A percentile compares a stretch with the other conserved stretches of the same genome.
These are phyloP conservation scores for Alca torda DNA, from an alignment of 2,797 vertebrate species.

Conservation along the genomic window DNA sequence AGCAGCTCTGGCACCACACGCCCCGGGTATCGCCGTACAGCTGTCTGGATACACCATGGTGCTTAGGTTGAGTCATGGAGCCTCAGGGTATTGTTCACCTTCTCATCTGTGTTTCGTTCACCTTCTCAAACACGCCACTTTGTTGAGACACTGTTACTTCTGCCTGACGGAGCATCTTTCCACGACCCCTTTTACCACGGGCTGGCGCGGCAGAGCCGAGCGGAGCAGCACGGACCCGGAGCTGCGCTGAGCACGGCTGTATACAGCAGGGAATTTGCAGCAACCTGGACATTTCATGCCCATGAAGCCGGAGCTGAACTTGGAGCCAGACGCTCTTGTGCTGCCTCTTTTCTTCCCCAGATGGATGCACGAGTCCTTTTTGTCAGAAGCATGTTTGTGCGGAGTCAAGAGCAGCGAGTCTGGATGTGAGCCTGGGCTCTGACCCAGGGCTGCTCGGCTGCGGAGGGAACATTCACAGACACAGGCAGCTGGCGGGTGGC, in stretches of 20 bases:
- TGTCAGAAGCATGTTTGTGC: not conserved
- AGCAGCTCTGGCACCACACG: accelerated
- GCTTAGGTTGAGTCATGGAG: accelerated
- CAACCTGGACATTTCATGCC: accelerated
- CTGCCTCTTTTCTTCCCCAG: not conserved
- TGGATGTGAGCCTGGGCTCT: not conserved
- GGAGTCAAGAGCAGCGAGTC: not conserved
- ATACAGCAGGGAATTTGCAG: not conserved
- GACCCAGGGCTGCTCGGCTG: not conserved
- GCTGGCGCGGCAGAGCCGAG: not conserved
- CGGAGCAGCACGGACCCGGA: not conserved
- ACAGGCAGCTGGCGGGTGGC: not conserved
- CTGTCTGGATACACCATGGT: accelerated
- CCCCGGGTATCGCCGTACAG: accelerated
- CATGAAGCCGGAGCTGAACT: accelerated
- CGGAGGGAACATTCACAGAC: not conserved
- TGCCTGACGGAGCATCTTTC: not conserved
- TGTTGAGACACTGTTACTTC: accelerated
- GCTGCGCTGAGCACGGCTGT: not conserved
- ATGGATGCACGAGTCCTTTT: not conserved
- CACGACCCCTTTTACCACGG: not conserved
- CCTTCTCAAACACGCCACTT: not conserved
- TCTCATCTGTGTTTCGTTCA: accelerated
- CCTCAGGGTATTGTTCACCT: not conserved
- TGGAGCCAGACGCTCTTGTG: not conserved